Base-by-base conservation (phyloP, 2,797 vertebrate genomes). In the Strix occidentalis region DNA sequence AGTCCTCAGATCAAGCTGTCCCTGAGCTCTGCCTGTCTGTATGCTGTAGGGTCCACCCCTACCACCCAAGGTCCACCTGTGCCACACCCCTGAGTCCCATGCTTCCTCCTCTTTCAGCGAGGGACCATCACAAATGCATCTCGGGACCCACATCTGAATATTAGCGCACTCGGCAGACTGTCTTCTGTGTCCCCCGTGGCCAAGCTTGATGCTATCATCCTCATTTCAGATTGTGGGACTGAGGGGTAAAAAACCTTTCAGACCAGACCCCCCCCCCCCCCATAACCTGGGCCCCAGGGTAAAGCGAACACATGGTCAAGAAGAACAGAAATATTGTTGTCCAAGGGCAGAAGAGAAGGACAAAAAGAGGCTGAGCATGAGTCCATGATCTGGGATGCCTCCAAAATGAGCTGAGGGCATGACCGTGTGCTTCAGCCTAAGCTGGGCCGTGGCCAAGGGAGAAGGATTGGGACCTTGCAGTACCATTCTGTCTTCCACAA, bases 41-140 rank as follows among this genome's bases (percentile, higher is more conserved):
- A 66, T 56, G 33, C 10, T 70, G 25, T 43, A 60, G 6, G 6
- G 10, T 53, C 20, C 0, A 2, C 12, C 24, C 15, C 7, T 70
- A 54, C 5, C 10, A 46, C 16, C 0, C 10, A 7, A 1, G 13
- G 10, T n/a, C 16, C 10, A 28, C 12, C 2, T 16, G 28, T 15
- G 29, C 28, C 8, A 48, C 5, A 1, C 11, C 0, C 1, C 7
- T 31, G 51, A 83, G 5, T 45, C 43, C 20, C 21, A 63, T 10
- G 13, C 5, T 68, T 65, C 37, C 11, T 39, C 16, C 29, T 51
- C 16, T 66, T 75, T 31, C 23, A 61, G 13, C 1, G 5, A 68
- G 6, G 26, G 8, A 13, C 14, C 66, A 11, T n/a, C 20, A 4
- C 31, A 77, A 25, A 58, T 4, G 12, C 10, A 4, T 37, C 23